A percentile compares a stretch with the other conserved stretches of the same genome.
These are phyloP conservation scores for Parnassius smintheus DNA, from an alignment of 2,888 invertebrate genomes.

Conservation along the genomic window DNA sequence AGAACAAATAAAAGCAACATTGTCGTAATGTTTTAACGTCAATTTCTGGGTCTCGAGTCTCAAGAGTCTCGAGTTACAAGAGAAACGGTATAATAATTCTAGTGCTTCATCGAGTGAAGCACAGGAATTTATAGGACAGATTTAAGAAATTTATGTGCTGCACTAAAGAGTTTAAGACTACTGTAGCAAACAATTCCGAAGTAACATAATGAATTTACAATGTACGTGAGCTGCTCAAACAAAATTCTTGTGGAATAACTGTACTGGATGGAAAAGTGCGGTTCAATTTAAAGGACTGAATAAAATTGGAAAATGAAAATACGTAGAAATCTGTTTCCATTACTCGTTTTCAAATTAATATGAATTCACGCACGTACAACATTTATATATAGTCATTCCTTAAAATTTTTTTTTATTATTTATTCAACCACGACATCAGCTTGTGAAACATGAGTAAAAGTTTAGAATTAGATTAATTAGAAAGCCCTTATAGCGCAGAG, in stretches of 20 bases:
- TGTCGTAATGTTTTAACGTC: slow-evolving; percentile 6
- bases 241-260: slow-evolving; percentile 28
- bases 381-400: too few relatives aligned
- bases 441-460: too few relatives aligned
- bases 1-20: slow-evolving; percentile 5
- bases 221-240: slow-evolving; percentile 25
- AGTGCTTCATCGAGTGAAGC: slow-evolving; percentile 28
- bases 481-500: too few relatives aligned
- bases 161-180: slow-evolving; percentile 28
- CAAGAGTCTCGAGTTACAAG: too few relatives aligned
- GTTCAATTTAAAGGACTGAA: background rate
- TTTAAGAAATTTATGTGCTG: slow-evolving; percentile 32
- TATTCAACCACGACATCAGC: too few relatives aligned
- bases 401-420: too few relatives aligned
- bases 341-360: too few relatives aligned
- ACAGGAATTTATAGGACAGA: slow-evolving; percentile 29
- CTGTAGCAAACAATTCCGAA: slow-evolving; percentile 24
- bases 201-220: slow-evolving; percentile 28
- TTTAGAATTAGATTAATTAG: too few relatives aligned
- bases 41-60: slow-evolving; percentile 4
- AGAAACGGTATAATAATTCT: slow-evolving; percentile 21
- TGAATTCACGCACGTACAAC: too few relatives aligned
- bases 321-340: too few relatives aligned
- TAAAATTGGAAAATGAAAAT: background rate
- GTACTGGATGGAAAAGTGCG: slow-evolving; percentile 45